Percentiles rank a stretch among this genome's conserved stretches.
Conservation (phyloP, 1,140 invertebrate species). For the Polypedilum vanderplanki region DNA sequence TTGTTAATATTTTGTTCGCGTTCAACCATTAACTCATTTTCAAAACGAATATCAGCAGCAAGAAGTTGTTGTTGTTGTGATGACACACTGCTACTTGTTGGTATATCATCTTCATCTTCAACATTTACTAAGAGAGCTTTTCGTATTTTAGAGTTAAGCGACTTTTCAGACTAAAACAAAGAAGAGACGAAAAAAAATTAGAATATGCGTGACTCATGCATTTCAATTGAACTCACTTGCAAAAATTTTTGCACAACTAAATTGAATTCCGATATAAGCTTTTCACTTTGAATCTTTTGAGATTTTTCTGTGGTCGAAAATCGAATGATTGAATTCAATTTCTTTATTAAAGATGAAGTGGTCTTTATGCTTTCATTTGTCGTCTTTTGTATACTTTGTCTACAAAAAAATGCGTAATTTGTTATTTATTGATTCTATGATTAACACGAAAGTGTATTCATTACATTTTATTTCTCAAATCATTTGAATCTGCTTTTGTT, state of each 20-base stretch:
- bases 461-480: conserved; percentile 1
- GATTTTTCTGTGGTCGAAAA: not conserved
- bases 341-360: not conserved
- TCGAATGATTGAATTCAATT: not conserved
- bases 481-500: not conserved
- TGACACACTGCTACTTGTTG: not conserved
- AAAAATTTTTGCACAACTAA: conserved; percentile 17
- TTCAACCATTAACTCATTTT: not conserved
- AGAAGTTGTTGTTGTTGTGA: not conserved
- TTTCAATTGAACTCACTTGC: not conserved
- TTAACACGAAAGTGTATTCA: not conserved
- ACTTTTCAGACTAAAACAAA: not conserved
- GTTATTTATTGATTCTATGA: not conserved
- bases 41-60: not conserved
- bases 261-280: not conserved
- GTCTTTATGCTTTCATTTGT: not conserved
- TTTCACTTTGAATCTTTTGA: not conserved
- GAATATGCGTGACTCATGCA: not conserved
- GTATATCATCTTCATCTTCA: not conserved
- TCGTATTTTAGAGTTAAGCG: not conserved
- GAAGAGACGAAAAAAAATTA: not conserved
- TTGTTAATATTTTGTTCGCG: conserved; percentile 2
- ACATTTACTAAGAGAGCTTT: not conserved
- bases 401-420: conserved; percentile 3
- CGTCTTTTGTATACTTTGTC: not conserved